Conservation (phyloP, 2,797 vertebrate genomes). For the Hipposideros larvatus region DNA sequence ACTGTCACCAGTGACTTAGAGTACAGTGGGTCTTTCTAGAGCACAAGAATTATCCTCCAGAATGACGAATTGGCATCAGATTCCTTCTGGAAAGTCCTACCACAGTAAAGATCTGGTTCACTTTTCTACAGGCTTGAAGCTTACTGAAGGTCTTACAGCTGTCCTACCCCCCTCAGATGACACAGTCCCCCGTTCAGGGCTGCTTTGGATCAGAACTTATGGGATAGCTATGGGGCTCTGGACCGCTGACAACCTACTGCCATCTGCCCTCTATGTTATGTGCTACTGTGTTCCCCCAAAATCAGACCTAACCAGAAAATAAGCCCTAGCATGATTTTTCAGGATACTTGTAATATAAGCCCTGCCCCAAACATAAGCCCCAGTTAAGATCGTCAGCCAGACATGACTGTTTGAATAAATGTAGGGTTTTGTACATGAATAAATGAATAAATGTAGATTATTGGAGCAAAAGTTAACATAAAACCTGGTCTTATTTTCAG, state of each 20-base stretch:
- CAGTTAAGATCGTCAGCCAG: no score
- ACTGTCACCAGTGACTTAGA: not conserved
- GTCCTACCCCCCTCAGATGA: fast-evolving
- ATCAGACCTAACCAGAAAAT: no score
- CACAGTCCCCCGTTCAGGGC: not conserved
- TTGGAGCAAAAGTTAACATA: no score
- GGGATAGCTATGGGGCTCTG: not conserved
- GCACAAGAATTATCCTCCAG: not conserved
- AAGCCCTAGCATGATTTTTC: no score
- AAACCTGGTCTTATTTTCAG: no score
- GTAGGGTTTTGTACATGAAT: no score
- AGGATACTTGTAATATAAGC: no score
- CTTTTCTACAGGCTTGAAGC: not conserved
- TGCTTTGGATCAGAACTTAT: not conserved
- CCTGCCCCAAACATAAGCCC: no score
- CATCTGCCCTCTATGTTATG: not conserved
- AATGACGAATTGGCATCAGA: not conserved
- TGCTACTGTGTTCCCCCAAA: not conserved
- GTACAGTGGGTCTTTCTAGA: not conserved
- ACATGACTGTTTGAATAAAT: no score
- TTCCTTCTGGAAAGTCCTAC: not conserved
- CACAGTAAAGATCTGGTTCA: not conserved
- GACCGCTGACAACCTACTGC: not conserved
- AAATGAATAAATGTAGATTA: no score
- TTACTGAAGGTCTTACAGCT: not conserved